Evolutionary conservation across 2,888 invertebrate genomes (phyloP).

Genomic region (Parthenolecanium corni): DNA sequence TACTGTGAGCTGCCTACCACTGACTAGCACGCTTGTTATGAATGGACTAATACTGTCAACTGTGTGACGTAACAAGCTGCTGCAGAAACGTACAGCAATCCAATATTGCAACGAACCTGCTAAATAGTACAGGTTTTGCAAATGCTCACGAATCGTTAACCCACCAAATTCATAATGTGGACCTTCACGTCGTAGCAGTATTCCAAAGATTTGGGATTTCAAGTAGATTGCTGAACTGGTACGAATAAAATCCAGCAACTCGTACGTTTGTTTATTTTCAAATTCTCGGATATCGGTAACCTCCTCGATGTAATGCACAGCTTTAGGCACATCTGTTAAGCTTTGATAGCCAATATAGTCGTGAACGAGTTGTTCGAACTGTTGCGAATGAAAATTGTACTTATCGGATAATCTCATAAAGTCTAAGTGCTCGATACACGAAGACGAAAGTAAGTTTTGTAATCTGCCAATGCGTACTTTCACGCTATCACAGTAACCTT

Average conservation of each 20-base stretch:
- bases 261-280: conserved; percentile 53
- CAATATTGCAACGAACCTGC: conserved; percentile 80
- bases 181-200: conserved; percentile 69
- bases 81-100: conserved; percentile 90
- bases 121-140: conserved; percentile 62
- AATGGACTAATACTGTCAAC: conserved; percentile 98
- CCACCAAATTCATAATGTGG: conserved; percentile 54
- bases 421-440: conserved; percentile 97
- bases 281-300: conserved; percentile 44
- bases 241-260: conserved; percentile 60
- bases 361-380: conserved; percentile 79
- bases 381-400: conserved; percentile 61
- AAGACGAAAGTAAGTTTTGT: conserved; percentile 94
- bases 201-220: conserved; percentile 71
- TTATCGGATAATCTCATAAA: conserved; percentile 71
- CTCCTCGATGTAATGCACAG: conserved; percentile 57
- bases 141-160: conserved; percentile 50
- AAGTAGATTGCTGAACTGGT: conserved; percentile 61
- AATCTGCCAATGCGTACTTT: conserved; percentile 87
- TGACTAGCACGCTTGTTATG: conserved; percentile 92
- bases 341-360: conserved; percentile 92
- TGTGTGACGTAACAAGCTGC: conserved; percentile 81
- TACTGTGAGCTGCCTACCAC: conserved; percentile 91
- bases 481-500: conserved; percentile 90
- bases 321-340: conserved; percentile 81